These are phyloP conservation scores for Eunapius fragilis DNA, from an alignment of 37 sponge, comb jelly and placozoan genomes.

Conservation along the genomic window DNA sequence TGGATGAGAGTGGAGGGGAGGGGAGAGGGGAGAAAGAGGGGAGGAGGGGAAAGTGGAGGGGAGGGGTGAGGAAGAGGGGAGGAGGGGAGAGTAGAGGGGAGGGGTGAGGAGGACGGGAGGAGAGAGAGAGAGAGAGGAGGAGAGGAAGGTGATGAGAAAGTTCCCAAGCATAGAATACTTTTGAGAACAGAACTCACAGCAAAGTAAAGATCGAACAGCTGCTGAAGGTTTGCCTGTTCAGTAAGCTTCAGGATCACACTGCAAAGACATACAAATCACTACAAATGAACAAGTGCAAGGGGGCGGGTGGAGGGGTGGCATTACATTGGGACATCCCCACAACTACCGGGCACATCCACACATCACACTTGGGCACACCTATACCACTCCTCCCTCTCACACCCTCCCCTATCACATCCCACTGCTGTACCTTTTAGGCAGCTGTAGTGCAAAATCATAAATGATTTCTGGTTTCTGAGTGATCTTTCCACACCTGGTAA, in stretches of 20 bases:
- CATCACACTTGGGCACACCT: too few species aligned
- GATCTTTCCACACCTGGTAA: slow-evolving; percentile 22
- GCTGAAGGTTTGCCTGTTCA: slow-evolving; percentile 52
- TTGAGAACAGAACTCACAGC: slow-evolving; percentile 1
- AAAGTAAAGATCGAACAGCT: slow-evolving; percentile 58
- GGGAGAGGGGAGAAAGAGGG: too few species aligned
- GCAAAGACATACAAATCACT: too few species aligned
- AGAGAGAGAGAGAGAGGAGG: not conserved
- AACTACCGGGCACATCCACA: too few species aligned
- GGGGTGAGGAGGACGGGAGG: too few species aligned
- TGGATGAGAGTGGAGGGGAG: not conserved
- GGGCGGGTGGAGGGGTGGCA: too few species aligned
- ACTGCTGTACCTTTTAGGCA: slow-evolving; percentile 31
- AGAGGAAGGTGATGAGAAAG: not conserved
- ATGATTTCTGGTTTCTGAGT: slow-evolving; percentile 22
- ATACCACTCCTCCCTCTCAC: not conserved
- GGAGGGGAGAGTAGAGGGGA: too few species aligned
- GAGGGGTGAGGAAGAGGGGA: too few species aligned
- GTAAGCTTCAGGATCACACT: slow-evolving; percentile 19
- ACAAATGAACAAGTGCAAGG: too few species aligned
- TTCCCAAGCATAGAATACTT: too few species aligned
- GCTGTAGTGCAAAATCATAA: slow-evolving; percentile 59
- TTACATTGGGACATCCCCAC: too few species aligned
- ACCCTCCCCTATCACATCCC: not conserved
- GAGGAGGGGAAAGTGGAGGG: too few species aligned